phyloP scores from a whole-genome alignment of 2,888 invertebrate species.

The Sarcophaga rosellei region DNA sequence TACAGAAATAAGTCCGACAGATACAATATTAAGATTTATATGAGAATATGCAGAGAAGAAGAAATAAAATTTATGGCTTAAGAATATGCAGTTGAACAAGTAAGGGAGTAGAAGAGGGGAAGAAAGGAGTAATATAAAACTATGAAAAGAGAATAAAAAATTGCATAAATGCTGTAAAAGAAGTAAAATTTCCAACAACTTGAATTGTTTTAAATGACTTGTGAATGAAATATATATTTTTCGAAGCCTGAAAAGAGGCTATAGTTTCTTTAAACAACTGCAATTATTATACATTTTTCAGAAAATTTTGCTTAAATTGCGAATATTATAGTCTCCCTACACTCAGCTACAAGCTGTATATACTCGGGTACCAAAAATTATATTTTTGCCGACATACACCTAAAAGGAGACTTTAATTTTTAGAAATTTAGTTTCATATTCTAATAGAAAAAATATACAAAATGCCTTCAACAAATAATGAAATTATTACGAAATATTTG shows the following conservation, averaged over 20 bases:
- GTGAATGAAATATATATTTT: not conserved
- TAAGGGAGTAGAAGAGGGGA: not conserved
- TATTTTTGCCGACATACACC: no score
- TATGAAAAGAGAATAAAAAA: constrained; percentile 33
- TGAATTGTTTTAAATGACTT: constrained; percentile 54
- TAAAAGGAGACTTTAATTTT: no score
- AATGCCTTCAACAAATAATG: no score
- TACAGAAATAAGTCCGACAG: constrained; percentile 31
- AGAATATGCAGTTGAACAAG: not conserved
- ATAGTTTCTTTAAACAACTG: not conserved
- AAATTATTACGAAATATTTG: no score
- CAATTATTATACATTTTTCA: not conserved
- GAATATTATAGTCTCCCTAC: no score
- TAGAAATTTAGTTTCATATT: no score
- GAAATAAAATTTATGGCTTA: constrained; percentile 61
- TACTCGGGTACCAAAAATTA: no score
- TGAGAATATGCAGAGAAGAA: constrained; percentile 5
- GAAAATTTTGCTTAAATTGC: not conserved
- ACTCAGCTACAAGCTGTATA: no score
- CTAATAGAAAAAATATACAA: no score
- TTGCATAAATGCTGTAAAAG: not conserved
- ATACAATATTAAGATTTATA: constrained; percentile 66
- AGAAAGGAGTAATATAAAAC: not conserved
- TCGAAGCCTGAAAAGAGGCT: constrained; percentile 13
- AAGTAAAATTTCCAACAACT: constrained; percentile 29